Evolutionary conservation across 1,140 invertebrate species (phyloP).

Genomic region (Drosophila burlai): DNA sequence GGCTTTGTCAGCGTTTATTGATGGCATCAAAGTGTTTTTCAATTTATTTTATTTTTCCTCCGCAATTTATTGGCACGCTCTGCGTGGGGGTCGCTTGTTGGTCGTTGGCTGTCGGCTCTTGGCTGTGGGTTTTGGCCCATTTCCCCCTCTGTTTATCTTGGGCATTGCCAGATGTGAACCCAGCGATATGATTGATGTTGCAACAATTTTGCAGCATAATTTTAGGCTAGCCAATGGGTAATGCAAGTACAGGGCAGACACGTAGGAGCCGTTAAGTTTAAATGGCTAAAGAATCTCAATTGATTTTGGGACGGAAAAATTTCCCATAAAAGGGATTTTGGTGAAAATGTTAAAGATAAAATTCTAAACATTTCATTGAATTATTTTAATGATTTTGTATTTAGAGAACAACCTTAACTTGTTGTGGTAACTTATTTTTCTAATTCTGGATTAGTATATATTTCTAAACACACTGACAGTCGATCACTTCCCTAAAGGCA

Average conservation of each 20-base stretch:
- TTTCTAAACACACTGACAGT: no score
- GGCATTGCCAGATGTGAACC: constrained; percentile 48
- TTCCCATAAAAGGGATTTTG: neutral
- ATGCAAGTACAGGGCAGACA: constrained; percentile 31
- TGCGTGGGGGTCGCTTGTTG: constrained; percentile 34
- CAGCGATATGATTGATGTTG: constrained; percentile 72
- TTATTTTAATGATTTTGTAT: neutral
- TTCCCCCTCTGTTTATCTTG: constrained; percentile 33
- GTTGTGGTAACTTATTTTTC: neutral
- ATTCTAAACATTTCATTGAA: neutral
- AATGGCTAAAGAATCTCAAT: constrained; percentile 45
- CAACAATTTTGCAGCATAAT: constrained; percentile 79
- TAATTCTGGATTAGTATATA: neutral
- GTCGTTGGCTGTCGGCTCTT: neutral
- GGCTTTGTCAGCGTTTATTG: constrained; percentile 82
- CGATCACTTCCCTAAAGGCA: neutral
- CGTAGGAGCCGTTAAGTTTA: constrained; percentile 64
- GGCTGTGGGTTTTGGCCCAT: constrained; percentile 27
- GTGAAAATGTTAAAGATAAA: neutral
- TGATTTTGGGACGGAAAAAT: neutral
- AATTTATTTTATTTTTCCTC: constrained; percentile 77
- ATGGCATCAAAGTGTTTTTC: constrained; percentile 82
- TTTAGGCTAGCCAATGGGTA: constrained; percentile 55
- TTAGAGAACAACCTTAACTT: neutral
- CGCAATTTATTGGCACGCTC: constrained; percentile 72